Percentiles rank a stretch among this genome's conserved stretches.
These are phyloP conservation scores for Romanogobio albipinnatus DNA, from an alignment of 2,113 vertebrate species.

Conservation along the genomic window DNA sequence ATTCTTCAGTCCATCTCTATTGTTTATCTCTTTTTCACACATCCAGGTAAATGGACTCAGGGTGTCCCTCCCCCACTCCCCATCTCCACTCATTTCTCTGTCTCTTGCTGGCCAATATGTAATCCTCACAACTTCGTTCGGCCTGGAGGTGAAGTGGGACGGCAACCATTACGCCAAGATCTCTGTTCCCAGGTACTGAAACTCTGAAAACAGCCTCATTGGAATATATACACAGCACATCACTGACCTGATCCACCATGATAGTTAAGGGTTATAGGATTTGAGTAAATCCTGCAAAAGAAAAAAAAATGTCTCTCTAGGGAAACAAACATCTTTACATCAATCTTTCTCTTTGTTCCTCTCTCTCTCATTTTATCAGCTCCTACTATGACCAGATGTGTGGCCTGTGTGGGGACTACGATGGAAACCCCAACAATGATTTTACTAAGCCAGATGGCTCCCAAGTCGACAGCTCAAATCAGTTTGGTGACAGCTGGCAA, in stretches of 20 bases:
- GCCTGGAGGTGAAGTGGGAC: constrained; percentile 81
- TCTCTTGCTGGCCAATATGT: constrained; percentile 78
- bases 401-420: constrained; percentile 83
- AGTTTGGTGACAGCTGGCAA: constrained; percentile 83
- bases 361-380: constrained; percentile 56
- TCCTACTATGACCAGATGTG: constrained; percentile 77
- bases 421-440: constrained; percentile 76
- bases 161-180: constrained; percentile 81
- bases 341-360: neutral
- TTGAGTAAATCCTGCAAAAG: neutral
- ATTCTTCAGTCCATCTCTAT: neutral
- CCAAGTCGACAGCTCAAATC: constrained; percentile 57
- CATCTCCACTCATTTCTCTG: constrained; percentile 69
- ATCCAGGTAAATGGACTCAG: constrained; percentile 73
- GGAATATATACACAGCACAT: neutral
- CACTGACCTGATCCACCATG: neutral
- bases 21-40: neutral
- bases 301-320: neutral
- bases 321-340: neutral
- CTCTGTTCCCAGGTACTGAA: constrained; percentile 72
- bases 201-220: neutral
- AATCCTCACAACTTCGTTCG: constrained; percentile 75
- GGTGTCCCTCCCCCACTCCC: constrained; percentile 75
- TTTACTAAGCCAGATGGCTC: constrained; percentile 74
- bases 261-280: neutral